These are phyloP conservation scores for Menidia menidia DNA, from an alignment of 2,797 vertebrate genomes.

Conservation along the genomic window DNA sequence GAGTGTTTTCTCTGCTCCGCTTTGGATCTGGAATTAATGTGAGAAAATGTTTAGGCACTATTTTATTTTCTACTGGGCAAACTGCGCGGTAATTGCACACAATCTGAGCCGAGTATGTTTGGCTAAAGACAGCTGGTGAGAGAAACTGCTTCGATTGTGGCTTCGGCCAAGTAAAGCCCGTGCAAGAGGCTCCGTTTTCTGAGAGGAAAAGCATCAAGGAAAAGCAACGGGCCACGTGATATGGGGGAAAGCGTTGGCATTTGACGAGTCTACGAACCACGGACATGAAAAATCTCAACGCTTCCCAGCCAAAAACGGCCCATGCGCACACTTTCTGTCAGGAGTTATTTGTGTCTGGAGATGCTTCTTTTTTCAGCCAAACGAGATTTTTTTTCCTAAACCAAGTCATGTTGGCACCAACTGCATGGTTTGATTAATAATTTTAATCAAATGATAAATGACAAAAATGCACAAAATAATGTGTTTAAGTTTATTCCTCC, in stretches of 20 bases:
- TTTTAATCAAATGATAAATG: too few species aligned
- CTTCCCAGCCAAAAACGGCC: neutral
- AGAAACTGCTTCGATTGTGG: too few species aligned
- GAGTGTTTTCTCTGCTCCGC: constrained; percentile 16
- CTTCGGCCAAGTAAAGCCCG: too few species aligned
- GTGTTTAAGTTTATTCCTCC: neutral
- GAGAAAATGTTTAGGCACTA: neutral
- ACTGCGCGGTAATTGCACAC: neutral
- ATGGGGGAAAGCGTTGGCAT: neutral
- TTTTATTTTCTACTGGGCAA: neutral
- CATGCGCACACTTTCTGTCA: neutral
- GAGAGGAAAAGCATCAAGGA: too few species aligned
- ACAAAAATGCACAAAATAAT: neutral
- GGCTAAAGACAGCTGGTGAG: neutral
- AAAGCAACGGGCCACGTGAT: too few species aligned
- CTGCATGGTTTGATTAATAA: neutral
- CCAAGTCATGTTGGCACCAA: neutral
- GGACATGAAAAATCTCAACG: neutral
- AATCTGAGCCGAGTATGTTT: neutral
- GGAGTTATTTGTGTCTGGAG: neutral
- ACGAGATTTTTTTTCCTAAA: neutral
- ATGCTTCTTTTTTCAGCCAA: neutral
- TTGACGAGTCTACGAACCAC: neutral
- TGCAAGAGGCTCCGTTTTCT: too few species aligned
- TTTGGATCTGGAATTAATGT: constrained; percentile 14